These are phyloP conservation scores for Drosophila obscura DNA, from an alignment of 1,140 invertebrate genomes.

Conservation along the genomic window DNA sequence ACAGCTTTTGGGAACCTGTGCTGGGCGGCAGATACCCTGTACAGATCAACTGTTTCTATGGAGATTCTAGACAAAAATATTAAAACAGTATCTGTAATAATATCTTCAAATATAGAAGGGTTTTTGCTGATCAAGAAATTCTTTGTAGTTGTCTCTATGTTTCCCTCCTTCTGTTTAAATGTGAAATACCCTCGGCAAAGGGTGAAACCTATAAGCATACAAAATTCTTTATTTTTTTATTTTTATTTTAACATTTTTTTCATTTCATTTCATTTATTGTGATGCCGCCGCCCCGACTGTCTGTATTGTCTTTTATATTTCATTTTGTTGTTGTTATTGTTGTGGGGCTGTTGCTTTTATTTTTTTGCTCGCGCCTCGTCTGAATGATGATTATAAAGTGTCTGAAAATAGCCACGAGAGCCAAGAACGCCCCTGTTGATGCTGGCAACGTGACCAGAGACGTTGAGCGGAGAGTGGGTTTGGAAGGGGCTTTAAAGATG, in stretches of 20 bases:
- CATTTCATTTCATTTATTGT: conserved; percentile 25
- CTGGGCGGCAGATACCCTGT: no score
- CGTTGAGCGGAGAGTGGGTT: no score
- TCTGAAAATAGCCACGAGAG: conserved; percentile 62
- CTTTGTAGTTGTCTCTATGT: no score
- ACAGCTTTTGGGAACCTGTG: background rate
- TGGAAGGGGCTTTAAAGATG: no score
- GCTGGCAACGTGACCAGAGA: conserved; percentile 3
- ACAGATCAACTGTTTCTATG: no score
- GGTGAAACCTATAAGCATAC: background rate
- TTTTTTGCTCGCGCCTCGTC: conserved; percentile 50
- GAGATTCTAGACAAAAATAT: no score
- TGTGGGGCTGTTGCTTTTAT: conserved; percentile 15
- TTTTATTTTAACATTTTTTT: conserved; percentile 23
- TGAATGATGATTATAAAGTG: conserved; percentile 51
- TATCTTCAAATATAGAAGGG: no score
- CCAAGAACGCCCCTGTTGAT: conserved; percentile 16
- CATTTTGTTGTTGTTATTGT: conserved; percentile 11
- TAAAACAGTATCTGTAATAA: no score
- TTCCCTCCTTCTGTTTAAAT: no score
- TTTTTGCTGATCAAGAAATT: no score
- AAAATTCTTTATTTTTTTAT: background rate
- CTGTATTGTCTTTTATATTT: conserved; percentile 20
- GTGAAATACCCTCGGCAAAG: background rate
- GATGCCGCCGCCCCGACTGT: background rate